These are phyloP conservation scores for Drosophila obscura DNA, from an alignment of 1,140 invertebrate species.

Conservation along the genomic window DNA sequence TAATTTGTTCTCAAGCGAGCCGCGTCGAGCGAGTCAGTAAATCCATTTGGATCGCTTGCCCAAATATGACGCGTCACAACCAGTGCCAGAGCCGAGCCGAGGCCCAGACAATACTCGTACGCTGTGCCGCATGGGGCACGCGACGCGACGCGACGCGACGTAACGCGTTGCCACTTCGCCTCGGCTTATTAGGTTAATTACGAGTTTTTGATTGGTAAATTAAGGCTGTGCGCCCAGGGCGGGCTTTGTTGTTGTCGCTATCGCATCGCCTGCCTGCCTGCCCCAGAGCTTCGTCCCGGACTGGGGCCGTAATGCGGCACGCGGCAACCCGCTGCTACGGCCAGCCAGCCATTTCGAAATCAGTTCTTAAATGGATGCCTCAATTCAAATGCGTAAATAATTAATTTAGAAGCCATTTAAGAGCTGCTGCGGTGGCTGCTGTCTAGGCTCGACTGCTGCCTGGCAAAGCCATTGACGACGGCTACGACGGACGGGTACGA, in stretches of 20 bases:
- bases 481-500: constrained; percentile 13
- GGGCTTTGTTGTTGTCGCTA: constrained; percentile 11
- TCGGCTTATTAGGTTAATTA: constrained; percentile 80
- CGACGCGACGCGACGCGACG: constrained; percentile 47
- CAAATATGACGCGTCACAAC: constrained; percentile 59
- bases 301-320: constrained; percentile 57
- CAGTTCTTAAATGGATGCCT: constrained; percentile 74
- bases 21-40: constrained; percentile 60
- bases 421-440: constrained; percentile 35
- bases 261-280: neutral
- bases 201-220: constrained; percentile 81
- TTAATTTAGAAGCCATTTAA: constrained; percentile 79
- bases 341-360: constrained; percentile 73
- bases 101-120: constrained; percentile 30
- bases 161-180: constrained; percentile 48
- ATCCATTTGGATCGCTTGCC: constrained; percentile 57
- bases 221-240: constrained; percentile 58
- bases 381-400: constrained; percentile 80
- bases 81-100: neutral
- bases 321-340: constrained; percentile 42
- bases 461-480: constrained; percentile 40
- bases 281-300: constrained; percentile 29
- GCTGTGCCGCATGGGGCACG: constrained; percentile 52
- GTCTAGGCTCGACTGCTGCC: neutral
- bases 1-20: constrained; percentile 71